Base-by-base conservation (phyloP, 2,113 vertebrate genomes). In the Chelonoidis abingdonii region DNA sequence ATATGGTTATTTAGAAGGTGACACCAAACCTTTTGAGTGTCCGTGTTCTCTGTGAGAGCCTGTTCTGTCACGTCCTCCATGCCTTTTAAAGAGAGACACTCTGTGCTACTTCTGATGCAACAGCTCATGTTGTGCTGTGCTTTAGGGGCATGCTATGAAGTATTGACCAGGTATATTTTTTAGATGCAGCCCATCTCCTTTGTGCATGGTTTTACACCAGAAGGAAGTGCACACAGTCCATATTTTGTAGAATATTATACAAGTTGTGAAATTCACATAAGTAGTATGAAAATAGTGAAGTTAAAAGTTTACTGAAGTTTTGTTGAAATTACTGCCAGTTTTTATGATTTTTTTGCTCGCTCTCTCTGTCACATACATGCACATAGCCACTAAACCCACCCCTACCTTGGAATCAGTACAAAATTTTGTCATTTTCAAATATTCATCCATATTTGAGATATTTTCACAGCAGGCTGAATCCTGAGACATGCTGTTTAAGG, bases 331-430 rank as follows among this genome's bases (percentile, higher is more conserved):
- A 13, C 35, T 22, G 11, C 57, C 19, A 3, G 0, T 50, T 38
- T n/a, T 75, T 11, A 27, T 2, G 4, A 1, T 0, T 31, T 78
- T 83, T 38, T 27, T n/a, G 27, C 31, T 62, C 27, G 29, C 11
- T 13, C 12, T 62, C 72, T 76, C 24, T 13, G 12, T 44, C 41
- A 44, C 41, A 76, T 12, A 14, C 38, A 47, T 2, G 10, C 75
- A 78, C 41, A 27, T 5, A 47, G 6, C 25, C 38, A 14, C 75
- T 47, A 78, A 6, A 6, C 41, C 24, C 72, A 19, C 24, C 12
- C 41, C 75, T 47, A 13, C 44, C 4, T 80, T 16, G 52, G 12
- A 27, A 9, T 35, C 1, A 0, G 44, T 56, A 1, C 1, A 1
- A 41, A 7, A 21, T 2, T 54, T 29, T 35, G 47, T 93, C 12